Evolutionary conservation across 2,888 invertebrate genomes (phyloP).

Genomic region (Cremastobaeus sp.): DNA sequence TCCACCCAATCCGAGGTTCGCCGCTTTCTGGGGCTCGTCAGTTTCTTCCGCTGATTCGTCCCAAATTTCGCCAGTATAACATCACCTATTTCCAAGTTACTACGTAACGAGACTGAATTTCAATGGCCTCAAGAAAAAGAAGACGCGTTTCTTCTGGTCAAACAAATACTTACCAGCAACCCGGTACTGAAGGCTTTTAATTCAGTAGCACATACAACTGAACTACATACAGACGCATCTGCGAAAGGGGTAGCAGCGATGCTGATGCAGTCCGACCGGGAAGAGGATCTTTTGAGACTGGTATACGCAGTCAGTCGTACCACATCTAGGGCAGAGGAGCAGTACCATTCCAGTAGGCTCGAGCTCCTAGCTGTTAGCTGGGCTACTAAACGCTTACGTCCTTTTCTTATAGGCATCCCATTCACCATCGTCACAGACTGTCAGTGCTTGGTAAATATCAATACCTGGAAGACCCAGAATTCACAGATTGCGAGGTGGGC

Average conservation of each 20-base stretch:
- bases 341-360: too few relatives aligned
- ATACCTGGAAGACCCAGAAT: conserved; percentile 53
- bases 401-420: conserved; percentile 51
- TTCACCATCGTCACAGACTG: conserved; percentile 63
- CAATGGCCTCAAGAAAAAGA: neutral
- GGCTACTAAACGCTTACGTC: too few relatives aligned
- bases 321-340: neutral
- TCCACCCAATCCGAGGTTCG: too few relatives aligned
- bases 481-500: conserved; percentile 60
- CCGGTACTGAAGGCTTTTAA: too few relatives aligned
- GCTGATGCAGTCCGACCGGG: neutral
- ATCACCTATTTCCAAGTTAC: neutral
- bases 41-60: too few relatives aligned
- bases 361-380: too few relatives aligned
- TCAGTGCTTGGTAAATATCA: conserved; percentile 60
- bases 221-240: conserved; percentile 4
- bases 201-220: too few relatives aligned
- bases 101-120: neutral
- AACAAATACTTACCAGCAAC: neutral
- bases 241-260: neutral
- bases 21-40: too few relatives aligned
- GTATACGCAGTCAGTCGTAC: neutral
- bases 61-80: neutral
- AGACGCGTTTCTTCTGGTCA: neutral
- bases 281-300: neutral